Percentiles rank a stretch among this genome's conserved stretches.
These are phyloP conservation scores for Trididemnum clinides DNA, from an alignment of 23 tunicate species.

Conservation along the genomic window DNA sequence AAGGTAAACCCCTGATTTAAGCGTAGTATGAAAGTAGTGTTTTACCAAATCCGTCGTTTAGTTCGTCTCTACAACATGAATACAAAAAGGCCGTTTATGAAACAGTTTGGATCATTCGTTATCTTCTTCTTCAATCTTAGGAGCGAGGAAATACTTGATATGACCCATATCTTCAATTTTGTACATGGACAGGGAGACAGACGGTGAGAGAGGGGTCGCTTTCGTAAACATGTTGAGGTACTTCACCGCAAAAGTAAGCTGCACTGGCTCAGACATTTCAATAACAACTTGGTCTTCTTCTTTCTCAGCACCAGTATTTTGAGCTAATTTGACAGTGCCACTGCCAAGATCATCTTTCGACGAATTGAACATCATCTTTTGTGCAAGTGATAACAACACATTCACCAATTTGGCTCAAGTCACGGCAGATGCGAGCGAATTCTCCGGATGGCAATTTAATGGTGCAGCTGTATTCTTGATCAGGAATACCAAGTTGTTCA, in stretches of 20 bases:
- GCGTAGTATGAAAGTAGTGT: no score
- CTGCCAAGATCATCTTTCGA: conserved; percentile 95
- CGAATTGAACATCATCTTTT: conserved; percentile 93
- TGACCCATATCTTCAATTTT: conserved; percentile 97
- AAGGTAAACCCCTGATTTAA: no score
- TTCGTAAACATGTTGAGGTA: conserved; percentile 91
- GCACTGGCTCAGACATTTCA: conserved; percentile 93
- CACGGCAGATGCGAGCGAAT: conserved; percentile 95
- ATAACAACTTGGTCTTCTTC: conserved; percentile 90
- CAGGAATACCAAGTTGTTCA: conserved; percentile 97
- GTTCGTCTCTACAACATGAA: no score
- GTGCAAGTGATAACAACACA: conserved; percentile 96
- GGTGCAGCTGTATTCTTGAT: conserved; percentile 97
- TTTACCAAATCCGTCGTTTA: no score
- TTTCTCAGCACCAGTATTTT: conserved; percentile 69
- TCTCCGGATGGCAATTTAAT: conserved; percentile 87
- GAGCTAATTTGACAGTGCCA: conserved; percentile 71
- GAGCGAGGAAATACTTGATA: conserved; percentile 96
- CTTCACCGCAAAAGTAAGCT: conserved; percentile 90
- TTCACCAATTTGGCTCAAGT: conserved; percentile 92
- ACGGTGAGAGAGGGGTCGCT: conserved; percentile 80
- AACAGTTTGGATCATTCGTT: no score
- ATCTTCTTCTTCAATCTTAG: conserved; percentile 96
- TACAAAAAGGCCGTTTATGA: no score
- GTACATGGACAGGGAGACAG: conserved; percentile 88